These are phyloP conservation scores for Tachina fera DNA, from an alignment of 2,888 invertebrate genomes.

Conservation along the genomic window DNA sequence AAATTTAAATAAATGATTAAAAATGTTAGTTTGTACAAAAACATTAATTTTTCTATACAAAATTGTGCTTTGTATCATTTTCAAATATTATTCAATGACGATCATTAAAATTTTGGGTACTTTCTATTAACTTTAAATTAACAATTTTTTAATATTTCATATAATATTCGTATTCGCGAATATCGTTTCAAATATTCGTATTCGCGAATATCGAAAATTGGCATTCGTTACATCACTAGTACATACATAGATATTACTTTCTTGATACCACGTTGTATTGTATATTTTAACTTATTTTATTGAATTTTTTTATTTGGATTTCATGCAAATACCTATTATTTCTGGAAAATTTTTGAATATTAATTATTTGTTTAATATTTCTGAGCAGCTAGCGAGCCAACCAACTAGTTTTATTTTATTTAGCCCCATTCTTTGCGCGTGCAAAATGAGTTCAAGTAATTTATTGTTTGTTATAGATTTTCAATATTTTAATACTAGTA, in stretches of 20 bases:
- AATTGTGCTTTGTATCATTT: too few species aligned
- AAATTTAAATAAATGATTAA: too few species aligned
- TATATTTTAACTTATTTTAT: not conserved
- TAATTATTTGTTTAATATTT: conserved; percentile 16
- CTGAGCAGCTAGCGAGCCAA: not conserved
- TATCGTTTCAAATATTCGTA: too few species aligned
- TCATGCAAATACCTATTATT: conserved; percentile 46
- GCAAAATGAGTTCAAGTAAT: conserved; percentile 9
- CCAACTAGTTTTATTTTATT: conserved; percentile 1
- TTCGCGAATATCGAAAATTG: too few species aligned
- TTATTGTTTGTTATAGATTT: not conserved
- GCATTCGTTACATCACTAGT: too few species aligned
- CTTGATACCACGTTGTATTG: not conserved
- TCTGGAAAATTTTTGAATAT: conserved; percentile 44
- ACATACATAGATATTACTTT: not conserved
- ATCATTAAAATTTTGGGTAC: too few species aligned
- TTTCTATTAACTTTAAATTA: too few species aligned
- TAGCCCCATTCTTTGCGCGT: conserved; percentile 14
- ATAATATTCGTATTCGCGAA: too few species aligned
- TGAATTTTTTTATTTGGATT: conserved; percentile 27
- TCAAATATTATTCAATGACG: too few species aligned
- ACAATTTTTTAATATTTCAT: too few species aligned
- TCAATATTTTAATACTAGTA: not conserved
- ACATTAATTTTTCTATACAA: too few species aligned
- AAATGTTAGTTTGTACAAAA: too few species aligned